Percentiles rank a stretch among this genome's conserved stretches.
Evolutionary conservation across 92 coral and sea anemone species (phyloP).

Genomic region (Porites cylindrica): DNA sequence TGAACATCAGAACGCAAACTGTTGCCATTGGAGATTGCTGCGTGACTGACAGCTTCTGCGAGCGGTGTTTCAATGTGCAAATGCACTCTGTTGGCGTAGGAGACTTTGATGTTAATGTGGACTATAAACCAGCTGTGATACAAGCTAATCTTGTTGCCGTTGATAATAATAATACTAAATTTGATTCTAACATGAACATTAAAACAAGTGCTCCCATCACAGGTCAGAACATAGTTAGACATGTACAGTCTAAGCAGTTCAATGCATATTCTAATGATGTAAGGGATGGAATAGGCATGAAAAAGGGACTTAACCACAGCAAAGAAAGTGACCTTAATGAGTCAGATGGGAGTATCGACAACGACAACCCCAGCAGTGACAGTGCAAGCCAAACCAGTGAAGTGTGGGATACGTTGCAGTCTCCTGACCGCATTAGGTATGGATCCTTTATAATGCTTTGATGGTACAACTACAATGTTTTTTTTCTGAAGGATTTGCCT

Average conservation of each 20-base stretch:
- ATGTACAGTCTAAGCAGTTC: slow-evolving; percentile 19
- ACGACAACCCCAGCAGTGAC: slow-evolving; percentile 91
- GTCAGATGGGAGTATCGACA: slow-evolving; percentile 87
- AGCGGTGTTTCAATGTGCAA: slow-evolving; percentile 85
- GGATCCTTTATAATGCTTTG: slow-evolving; percentile 55
- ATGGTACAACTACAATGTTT: background rate
- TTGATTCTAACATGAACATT: slow-evolving; percentile 55
- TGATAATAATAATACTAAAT: slow-evolving; percentile 49
- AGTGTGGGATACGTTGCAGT: slow-evolving; percentile 62
- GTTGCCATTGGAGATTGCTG: slow-evolving; percentile 96
- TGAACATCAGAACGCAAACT: slow-evolving; percentile 67
- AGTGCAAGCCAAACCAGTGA: slow-evolving; percentile 88
- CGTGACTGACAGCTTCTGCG: slow-evolving; percentile 89
- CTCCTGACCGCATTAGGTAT: slow-evolving; percentile 77
- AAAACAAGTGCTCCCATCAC: background rate
- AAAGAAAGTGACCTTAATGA: slow-evolving; percentile 63
- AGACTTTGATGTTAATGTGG: slow-evolving; percentile 66
- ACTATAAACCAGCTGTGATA: slow-evolving; percentile 14
- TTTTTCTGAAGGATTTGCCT: background rate
- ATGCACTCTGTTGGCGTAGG: slow-evolving; percentile 91
- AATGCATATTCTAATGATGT: slow-evolving; percentile 27
- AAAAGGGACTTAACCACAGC: slow-evolving; percentile 27
- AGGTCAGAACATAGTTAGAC: slow-evolving; percentile 21
- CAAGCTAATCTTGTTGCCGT: slow-evolving; percentile 31
- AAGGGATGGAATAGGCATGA: background rate